A percentile compares a stretch with the other conserved stretches of the same genome.
Evolutionary conservation across 1,140 invertebrate genomes (phyloP).

Genomic region (Chironomus striatipennis): DNA sequence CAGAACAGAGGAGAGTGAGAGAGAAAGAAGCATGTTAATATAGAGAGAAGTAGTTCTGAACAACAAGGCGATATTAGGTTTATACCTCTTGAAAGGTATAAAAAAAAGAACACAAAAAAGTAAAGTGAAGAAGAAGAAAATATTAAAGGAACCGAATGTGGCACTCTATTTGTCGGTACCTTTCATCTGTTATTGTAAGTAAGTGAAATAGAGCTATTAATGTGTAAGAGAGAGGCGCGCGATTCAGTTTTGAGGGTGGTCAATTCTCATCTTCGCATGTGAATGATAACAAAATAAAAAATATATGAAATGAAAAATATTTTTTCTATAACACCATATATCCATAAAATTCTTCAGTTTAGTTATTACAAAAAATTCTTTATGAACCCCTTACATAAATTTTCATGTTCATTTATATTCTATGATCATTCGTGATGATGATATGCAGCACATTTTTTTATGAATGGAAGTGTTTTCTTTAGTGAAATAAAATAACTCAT

Average conservation of each 20-base stretch:
- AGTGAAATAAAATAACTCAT: neutral
- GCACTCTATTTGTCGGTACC: constrained; percentile 13
- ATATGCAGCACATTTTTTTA: no score
- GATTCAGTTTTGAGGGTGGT: constrained; percentile 9
- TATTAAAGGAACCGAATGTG: constrained; percentile 23
- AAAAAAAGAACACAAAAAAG: neutral
- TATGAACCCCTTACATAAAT: neutral
- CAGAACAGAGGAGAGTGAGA: no score
- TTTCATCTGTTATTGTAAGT: constrained; percentile 15
- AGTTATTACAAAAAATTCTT: neutral
- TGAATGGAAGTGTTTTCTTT: neutral
- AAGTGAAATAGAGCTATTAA: neutral
- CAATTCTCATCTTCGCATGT: neutral
- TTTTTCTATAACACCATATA: no score
- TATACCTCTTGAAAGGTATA: neutral
- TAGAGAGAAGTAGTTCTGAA: constrained; percentile 13
- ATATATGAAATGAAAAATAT: no score
- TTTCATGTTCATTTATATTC: neutral
- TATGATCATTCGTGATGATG: no score
- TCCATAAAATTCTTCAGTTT: no score
- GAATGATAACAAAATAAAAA: neutral
- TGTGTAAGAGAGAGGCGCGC: neutral
- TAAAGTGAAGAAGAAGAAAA: neutral
- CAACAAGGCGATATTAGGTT: constrained; percentile 18
- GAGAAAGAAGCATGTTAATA: no score